Percentiles rank a stretch among this genome's conserved stretches.
phyloP scores from a whole-genome alignment of 2,797 vertebrate genomes.

The Thripadectes ignobilis region DNA sequence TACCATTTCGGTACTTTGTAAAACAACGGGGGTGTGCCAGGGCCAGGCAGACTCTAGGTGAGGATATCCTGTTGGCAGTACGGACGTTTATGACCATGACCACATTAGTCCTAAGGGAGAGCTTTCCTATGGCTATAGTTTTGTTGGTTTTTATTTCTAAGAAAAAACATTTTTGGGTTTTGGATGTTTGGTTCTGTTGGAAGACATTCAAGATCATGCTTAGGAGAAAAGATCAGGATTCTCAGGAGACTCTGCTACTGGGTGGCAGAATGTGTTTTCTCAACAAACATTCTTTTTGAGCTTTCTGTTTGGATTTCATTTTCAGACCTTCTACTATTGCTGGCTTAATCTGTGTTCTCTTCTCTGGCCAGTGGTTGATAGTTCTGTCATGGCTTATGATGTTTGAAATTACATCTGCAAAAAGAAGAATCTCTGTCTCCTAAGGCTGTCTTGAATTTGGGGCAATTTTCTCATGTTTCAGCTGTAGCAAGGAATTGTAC shows the following conservation, averaged over 20 bases:
- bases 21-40: not conserved
- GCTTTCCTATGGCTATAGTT: not conserved
- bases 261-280: not conserved
- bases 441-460: not conserved
- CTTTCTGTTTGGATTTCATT: not conserved
- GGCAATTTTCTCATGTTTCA: not conserved
- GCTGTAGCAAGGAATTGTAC: not conserved
- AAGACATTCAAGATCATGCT: not conserved
- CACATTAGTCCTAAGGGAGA: fast-evolving
- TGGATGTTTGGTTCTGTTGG: not conserved
- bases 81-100: not conserved
- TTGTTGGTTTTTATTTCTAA: not conserved
- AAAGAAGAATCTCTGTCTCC: not conserved
- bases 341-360: not conserved
- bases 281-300: not conserved
- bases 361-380: not conserved
- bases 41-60: not conserved
- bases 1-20: not conserved
- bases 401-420: not conserved
- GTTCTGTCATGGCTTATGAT: not conserved
- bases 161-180: not conserved
- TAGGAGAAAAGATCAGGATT: not conserved
- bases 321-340: not conserved
- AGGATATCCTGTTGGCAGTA: not conserved
- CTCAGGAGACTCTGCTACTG: not conserved